Evolutionary conservation across 1,140 invertebrate genomes (phyloP).

Genomic region (Calliphora vicina): DNA sequence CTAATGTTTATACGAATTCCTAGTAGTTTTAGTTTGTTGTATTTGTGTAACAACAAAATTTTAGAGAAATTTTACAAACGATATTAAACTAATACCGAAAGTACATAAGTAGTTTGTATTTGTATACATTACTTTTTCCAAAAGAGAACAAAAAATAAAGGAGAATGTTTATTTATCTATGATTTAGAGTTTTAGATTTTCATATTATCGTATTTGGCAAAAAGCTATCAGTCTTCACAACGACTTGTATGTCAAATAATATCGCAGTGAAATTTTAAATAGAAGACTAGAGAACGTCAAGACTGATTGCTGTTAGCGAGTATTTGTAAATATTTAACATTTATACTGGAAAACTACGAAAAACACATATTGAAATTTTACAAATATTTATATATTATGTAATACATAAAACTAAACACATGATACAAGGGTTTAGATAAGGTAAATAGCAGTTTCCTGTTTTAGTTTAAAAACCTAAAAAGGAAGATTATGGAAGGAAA

Average conservation of each 20-base stretch:
- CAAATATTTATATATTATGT: not conserved
- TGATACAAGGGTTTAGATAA: too few species aligned
- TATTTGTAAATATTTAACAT: conserved; percentile 6
- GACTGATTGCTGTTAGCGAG: conserved; percentile 4
- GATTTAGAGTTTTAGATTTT: not conserved
- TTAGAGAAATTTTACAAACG: not conserved
- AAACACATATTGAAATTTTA: not conserved
- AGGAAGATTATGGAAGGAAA: too few species aligned
- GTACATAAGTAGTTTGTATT: not conserved
- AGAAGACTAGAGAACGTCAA: not conserved
- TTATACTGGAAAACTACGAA: not conserved
- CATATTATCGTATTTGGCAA: not conserved
- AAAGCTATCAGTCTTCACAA: not conserved
- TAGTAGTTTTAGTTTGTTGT: not conserved
- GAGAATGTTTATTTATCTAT: conserved; percentile 5
- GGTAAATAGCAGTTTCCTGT: too few species aligned
- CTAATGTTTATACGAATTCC: not conserved
- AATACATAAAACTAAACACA: too few species aligned
- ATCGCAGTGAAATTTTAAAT: not conserved
- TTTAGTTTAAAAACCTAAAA: too few species aligned
- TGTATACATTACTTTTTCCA: not conserved
- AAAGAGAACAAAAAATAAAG: not conserved
- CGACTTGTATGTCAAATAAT: not conserved
- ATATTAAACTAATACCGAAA: not conserved
- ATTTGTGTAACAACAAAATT: not conserved